A percentile compares a stretch with the other conserved stretches of the same genome.
Evolutionary conservation across 2,888 invertebrate genomes (phyloP).

Genomic region (Cyclophora punctaria): DNA sequence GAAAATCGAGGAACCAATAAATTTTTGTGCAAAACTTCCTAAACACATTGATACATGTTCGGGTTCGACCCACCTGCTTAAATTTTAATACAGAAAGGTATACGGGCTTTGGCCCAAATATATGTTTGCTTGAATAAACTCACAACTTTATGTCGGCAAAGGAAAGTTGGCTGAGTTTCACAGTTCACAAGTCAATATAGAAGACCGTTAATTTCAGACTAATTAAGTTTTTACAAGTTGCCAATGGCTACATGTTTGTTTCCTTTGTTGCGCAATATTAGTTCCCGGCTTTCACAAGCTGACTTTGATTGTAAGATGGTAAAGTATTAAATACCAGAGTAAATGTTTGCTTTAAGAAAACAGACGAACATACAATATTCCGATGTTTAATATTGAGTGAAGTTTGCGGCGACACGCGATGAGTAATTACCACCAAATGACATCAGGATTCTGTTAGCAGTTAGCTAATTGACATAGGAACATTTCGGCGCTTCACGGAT

Average conservation of each 20-base stretch:
- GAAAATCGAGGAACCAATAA: conserved; percentile 21
- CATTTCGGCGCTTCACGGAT: conserved; percentile 39
- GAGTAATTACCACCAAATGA: conserved; percentile 66
- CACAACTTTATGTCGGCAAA: conserved; percentile 15
- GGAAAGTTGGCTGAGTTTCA: conserved; percentile 11
- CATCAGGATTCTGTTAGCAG: conserved; percentile 56
- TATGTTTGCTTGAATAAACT: conserved; percentile 16
- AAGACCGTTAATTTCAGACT: conserved; percentile 11
- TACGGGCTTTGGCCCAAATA: conserved; percentile 5
- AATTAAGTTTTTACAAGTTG: conserved; percentile 21
- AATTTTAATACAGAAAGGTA: conserved; percentile 25
- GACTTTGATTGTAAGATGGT: too few species aligned
- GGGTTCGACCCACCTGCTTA: conserved; percentile 22
- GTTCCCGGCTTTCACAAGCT: neutral
- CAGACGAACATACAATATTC: too few species aligned
- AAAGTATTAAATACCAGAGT: neutral
- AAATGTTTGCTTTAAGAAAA: neutral
- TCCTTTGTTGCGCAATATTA: conserved; percentile 10
- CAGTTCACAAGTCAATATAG: conserved; percentile 17
- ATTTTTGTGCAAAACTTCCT: conserved; percentile 23
- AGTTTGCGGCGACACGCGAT: conserved; percentile 6
- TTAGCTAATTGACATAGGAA: conserved; percentile 63
- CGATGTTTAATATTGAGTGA: neutral
- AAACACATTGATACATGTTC: conserved; percentile 24
- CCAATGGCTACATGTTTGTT: conserved; percentile 17